A percentile compares a stretch with the other conserved stretches of the same genome.
phyloP scores from a whole-genome alignment of 2,888 invertebrate genomes.

The Chorisops tibialis region DNA sequence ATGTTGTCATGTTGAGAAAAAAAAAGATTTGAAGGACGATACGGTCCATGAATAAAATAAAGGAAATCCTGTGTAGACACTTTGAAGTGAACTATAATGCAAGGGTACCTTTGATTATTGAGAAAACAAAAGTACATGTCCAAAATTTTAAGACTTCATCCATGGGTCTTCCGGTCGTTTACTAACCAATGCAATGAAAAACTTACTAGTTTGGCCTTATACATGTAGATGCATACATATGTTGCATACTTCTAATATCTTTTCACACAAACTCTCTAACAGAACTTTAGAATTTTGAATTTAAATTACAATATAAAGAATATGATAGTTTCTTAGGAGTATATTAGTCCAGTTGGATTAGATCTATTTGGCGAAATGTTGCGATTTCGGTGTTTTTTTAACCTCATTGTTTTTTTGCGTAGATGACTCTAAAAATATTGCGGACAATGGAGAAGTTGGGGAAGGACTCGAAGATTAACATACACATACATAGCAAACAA shows the following conservation, averaged over 20 bases:
- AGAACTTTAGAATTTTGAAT: too few relatives aligned
- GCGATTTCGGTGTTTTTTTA: too few relatives aligned
- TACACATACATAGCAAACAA: too few relatives aligned
- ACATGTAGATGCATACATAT: not conserved
- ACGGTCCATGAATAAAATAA: not conserved
- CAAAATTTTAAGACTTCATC: conserved; percentile 5
- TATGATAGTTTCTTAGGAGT: too few relatives aligned
- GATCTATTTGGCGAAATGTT: too few relatives aligned
- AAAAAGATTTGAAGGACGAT: not conserved
- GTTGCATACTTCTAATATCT: not conserved
- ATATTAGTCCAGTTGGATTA: too few relatives aligned
- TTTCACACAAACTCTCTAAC: too few relatives aligned
- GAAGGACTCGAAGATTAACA: too few relatives aligned
- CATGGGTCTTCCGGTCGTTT: conserved; percentile 7
- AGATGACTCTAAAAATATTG: too few relatives aligned
- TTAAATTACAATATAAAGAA: too few relatives aligned
- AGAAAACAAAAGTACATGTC: not conserved
- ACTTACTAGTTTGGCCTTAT: not conserved
- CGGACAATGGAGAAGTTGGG: too few relatives aligned
- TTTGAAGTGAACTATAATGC: not conserved
- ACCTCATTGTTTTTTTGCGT: too few relatives aligned
- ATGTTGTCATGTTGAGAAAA: conserved; percentile 8
- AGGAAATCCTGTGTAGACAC: conserved; percentile 9
- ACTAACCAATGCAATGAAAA: not conserved
- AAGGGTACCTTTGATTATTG: not conserved